Evolutionary conservation across 2,113 vertebrate species (phyloP).

Genomic region (Rhinoptilus africanus): DNA sequence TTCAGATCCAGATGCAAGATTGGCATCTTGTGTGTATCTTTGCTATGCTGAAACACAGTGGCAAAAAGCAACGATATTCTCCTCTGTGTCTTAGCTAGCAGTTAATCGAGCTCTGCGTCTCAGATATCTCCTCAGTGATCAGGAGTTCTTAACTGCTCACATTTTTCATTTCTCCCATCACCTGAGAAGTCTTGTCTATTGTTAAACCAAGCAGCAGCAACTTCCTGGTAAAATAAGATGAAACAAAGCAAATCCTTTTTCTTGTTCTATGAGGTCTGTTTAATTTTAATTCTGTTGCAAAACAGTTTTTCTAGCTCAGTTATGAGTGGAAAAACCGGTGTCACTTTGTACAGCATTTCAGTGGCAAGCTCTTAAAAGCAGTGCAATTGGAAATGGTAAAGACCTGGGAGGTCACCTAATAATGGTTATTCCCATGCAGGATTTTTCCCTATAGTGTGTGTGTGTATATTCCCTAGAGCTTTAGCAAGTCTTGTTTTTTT

Average conservation of each 20-base stretch:
- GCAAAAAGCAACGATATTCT: background rate
- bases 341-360: background rate
- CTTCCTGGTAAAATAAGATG: background rate
- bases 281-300: background rate
- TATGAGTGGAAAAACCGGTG: background rate
- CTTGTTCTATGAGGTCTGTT: background rate
- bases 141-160: slow-evolving; percentile 44
- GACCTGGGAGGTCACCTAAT: background rate
- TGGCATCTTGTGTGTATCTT: background rate
- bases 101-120: slow-evolving; percentile 37
- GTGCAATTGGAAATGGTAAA: background rate
- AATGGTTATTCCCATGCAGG: background rate
- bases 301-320: background rate
- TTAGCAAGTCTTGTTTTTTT: background rate
- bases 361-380: background rate
- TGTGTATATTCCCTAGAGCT: background rate
- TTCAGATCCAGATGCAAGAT: slow-evolving; percentile 29
- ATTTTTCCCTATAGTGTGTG: background rate
- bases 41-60: background rate
- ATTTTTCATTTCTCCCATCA: slow-evolving; percentile 61
- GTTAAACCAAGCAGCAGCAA: background rate
- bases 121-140: slow-evolving; percentile 58
- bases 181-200: slow-evolving; percentile 18
- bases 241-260: slow-evolving; percentile 2
- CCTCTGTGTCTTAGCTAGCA: slow-evolving; percentile 1